These are phyloP conservation scores for Tenebrio molitor DNA, from an alignment of 1,140 invertebrate species.

Conservation along the genomic window DNA sequence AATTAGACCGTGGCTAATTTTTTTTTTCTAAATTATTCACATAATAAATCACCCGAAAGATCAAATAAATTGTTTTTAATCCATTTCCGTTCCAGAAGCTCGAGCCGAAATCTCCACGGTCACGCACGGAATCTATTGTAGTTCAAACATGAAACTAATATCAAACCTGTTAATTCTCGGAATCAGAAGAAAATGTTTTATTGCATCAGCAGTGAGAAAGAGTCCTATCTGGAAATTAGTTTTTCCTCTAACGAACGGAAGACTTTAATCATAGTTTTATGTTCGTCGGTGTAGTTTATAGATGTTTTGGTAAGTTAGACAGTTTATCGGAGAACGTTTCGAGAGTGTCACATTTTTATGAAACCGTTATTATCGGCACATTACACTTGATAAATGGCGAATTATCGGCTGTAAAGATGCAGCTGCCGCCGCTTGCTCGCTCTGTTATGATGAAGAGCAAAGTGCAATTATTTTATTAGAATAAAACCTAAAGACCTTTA, in stretches of 20 bases:
- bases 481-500: conserved; percentile 35
- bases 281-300: conserved; percentile 24
- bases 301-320: conserved; percentile 36
- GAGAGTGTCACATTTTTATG: no score
- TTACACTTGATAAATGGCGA: conserved; percentile 16
- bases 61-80: conserved; percentile 10
- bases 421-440: conserved; percentile 5
- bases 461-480: conserved; percentile 37
- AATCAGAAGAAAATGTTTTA: conserved; percentile 29
- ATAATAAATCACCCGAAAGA: conserved; percentile 10
- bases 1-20: conserved; percentile 2
- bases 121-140: conserved; percentile 34
- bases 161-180: conserved; percentile 11
- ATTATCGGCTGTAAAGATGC: conserved; percentile 18
- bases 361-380: conserved; percentile 17
- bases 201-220: background rate
- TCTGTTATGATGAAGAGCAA: conserved; percentile 12
- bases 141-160: conserved; percentile 36
- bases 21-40: conserved; percentile 11
- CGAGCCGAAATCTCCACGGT: conserved; percentile 10
- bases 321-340: conserved; percentile 16
- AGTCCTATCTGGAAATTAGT: conserved; percentile 28
- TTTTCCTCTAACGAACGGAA: conserved; percentile 37
- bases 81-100: conserved; percentile 18
- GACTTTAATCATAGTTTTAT: conserved; percentile 39